phyloP scores from a whole-genome alignment of 2,888 invertebrate species.

The Galerucella calmariensis region DNA sequence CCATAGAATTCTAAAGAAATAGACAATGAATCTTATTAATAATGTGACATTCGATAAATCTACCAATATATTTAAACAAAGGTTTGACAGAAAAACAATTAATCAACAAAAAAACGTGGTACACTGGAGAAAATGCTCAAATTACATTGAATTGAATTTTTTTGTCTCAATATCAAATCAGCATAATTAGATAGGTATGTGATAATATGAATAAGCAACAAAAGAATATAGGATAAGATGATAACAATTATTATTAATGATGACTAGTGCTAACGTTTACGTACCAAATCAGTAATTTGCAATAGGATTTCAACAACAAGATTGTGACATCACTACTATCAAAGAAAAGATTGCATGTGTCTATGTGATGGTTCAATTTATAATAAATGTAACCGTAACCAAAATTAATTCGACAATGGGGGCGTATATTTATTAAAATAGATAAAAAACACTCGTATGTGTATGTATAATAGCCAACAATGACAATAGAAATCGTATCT shows the following conservation, averaged over 20 bases:
- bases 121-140: too few relatives aligned
- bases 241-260: slow-evolving; percentile 12
- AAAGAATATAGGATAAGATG: neutral
- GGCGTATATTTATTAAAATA: slow-evolving; percentile 38
- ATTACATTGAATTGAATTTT: too few relatives aligned
- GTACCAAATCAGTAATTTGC: slow-evolving; percentile 19
- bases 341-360: neutral
- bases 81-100: too few relatives aligned
- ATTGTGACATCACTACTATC: slow-evolving; percentile 28
- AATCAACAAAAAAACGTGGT: too few relatives aligned
- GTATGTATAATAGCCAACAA: slow-evolving; percentile 32
- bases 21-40: too few relatives aligned
- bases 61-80: too few relatives aligned
- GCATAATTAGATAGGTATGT: neutral
- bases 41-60: too few relatives aligned
- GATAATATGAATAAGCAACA: neutral
- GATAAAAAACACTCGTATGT: slow-evolving; percentile 31
- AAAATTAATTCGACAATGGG: slow-evolving; percentile 21
- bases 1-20: too few relatives aligned
- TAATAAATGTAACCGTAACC: neutral
- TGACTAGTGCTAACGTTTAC: slow-evolving; percentile 9
- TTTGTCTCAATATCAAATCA: too few relatives aligned
- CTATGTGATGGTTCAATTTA: neutral
- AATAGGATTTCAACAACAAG: slow-evolving; percentile 18
- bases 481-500: slow-evolving; percentile 38